These are phyloP conservation scores for Cephus spinipes DNA, from an alignment of 2,888 invertebrate species.

Conservation along the genomic window DNA sequence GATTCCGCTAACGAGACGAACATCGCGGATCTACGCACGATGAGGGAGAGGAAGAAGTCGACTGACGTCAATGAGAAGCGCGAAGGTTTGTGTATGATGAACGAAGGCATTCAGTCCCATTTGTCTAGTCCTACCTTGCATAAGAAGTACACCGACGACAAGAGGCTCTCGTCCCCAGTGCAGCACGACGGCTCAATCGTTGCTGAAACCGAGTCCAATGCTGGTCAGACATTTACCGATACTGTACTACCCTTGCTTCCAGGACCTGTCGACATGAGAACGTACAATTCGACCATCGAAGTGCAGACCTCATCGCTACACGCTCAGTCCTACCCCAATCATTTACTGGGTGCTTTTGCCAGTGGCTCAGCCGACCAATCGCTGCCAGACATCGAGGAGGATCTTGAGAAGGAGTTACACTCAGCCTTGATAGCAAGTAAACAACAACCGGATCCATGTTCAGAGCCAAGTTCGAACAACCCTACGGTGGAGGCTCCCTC, in stretches of 20 bases:
- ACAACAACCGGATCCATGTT: slow-evolving; percentile 40
- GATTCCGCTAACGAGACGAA: slow-evolving; percentile 81
- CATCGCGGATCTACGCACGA: slow-evolving; percentile 81
- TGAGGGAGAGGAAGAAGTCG: slow-evolving; percentile 83
- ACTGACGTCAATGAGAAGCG: slow-evolving; percentile 74
- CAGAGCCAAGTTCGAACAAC: slow-evolving; percentile 40
- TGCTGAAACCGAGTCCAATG: slow-evolving; percentile 43
- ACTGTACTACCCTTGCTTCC: slow-evolving; percentile 81
- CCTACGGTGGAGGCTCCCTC: slow-evolving; percentile 55
- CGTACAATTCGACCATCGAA: slow-evolving; percentile 77
- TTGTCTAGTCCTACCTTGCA: slow-evolving; percentile 44
- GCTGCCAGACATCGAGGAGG: slow-evolving; percentile 81
- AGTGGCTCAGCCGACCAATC: slow-evolving; percentile 79
- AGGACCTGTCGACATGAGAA: slow-evolving; percentile 91
- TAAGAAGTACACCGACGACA: slow-evolving; percentile 52
- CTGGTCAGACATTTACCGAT: slow-evolving; percentile 68
- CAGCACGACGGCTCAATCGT: slow-evolving; percentile 38
- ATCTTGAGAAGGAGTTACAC: slow-evolving; percentile 81
- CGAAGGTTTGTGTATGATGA: slow-evolving; percentile 27
- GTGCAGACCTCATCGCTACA: slow-evolving; percentile 70
- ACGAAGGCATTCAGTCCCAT: slow-evolving; percentile 38
- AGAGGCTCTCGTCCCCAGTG: slow-evolving; percentile 50
- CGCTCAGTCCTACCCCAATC: slow-evolving; percentile 73
- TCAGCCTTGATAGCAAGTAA: slow-evolving; percentile 73
- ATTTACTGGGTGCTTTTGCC: slow-evolving; percentile 76